phyloP scores from a whole-genome alignment of 2,888 invertebrate genomes.

The Phaonia tiefii region DNA sequence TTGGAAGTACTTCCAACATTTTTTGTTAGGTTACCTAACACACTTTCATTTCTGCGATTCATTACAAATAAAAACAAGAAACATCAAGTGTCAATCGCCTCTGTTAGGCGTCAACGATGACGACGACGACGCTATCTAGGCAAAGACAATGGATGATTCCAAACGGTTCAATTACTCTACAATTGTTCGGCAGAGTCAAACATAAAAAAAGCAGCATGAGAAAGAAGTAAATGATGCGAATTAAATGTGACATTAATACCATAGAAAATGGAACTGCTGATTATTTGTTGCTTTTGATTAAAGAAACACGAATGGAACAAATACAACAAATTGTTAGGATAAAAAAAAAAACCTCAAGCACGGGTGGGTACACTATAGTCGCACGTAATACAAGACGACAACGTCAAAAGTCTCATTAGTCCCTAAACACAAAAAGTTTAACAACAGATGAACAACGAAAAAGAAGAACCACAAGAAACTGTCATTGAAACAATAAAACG shows the following conservation, averaged over 20 bases:
- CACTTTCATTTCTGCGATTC: not conserved
- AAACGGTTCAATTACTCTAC: not conserved
- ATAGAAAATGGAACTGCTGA: not conserved
- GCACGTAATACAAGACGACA: too few species aligned
- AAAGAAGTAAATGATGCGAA: constrained; percentile 8
- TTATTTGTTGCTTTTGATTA: constrained; percentile 4
- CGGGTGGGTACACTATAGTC: too few species aligned
- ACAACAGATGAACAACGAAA: not conserved
- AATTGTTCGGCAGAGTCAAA: not conserved
- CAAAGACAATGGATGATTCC: not conserved
- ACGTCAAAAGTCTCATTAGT: constrained; percentile 12
- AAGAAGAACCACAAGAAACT: not conserved
- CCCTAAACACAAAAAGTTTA: not conserved
- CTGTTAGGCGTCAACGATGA: not conserved
- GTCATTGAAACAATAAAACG: constrained; percentile 5
- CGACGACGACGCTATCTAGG: too few species aligned
- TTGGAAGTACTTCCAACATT: too few species aligned
- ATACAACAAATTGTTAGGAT: not conserved
- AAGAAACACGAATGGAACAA: not conserved
- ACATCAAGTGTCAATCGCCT: not conserved
- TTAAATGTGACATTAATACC: constrained; percentile 35
- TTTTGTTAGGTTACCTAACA: too few species aligned
- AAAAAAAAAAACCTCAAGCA: constrained; percentile 3
- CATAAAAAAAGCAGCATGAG: not conserved
- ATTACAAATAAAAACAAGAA: not conserved